These are phyloP conservation scores for Heptranchias perlo DNA, from an alignment of 2,113 vertebrate species.

Conservation along the genomic window DNA sequence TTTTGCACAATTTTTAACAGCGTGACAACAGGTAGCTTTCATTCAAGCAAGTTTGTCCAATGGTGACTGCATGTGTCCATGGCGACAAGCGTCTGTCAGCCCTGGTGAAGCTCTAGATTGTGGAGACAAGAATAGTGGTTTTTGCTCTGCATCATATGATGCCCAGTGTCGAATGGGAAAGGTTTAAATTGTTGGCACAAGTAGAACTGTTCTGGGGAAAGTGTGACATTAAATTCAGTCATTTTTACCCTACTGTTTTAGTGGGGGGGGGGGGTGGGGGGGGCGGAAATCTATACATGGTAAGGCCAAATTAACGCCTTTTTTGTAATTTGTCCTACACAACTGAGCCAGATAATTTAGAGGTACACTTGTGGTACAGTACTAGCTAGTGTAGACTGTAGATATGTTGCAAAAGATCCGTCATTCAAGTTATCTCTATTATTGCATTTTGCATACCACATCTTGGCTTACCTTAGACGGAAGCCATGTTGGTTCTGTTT, in stretches of 20 bases:
- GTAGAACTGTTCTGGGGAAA: neutral
- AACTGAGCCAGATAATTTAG: slow-evolving; percentile 29
- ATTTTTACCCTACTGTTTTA: neutral
- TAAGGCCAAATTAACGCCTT: neutral
- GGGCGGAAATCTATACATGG: neutral
- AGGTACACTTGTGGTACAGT: slow-evolving; percentile 25
- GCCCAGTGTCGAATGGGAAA: neutral
- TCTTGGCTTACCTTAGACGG: neutral
- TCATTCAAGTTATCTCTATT: neutral
- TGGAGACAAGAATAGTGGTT: neutral
- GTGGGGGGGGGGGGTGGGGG: neutral
- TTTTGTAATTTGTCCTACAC: neutral
- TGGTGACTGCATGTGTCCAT: slow-evolving; percentile 1
- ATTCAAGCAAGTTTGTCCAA: neutral
- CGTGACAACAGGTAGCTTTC: slow-evolving; percentile 28
- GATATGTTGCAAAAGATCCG: slow-evolving; percentile 12
- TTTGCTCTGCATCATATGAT: neutral
- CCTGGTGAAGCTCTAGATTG: neutral
- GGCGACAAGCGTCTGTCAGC: neutral
- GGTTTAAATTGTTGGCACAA: neutral
- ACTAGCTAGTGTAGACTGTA: slow-evolving; percentile 23
- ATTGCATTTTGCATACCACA: slow-evolving; percentile 18
- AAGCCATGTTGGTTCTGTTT: neutral
- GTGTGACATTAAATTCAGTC: neutral
- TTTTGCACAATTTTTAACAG: slow-evolving; percentile 61